Evolutionary conservation across 2,888 invertebrate genomes (phyloP).

Genomic region (Tinea pellionella): DNA sequence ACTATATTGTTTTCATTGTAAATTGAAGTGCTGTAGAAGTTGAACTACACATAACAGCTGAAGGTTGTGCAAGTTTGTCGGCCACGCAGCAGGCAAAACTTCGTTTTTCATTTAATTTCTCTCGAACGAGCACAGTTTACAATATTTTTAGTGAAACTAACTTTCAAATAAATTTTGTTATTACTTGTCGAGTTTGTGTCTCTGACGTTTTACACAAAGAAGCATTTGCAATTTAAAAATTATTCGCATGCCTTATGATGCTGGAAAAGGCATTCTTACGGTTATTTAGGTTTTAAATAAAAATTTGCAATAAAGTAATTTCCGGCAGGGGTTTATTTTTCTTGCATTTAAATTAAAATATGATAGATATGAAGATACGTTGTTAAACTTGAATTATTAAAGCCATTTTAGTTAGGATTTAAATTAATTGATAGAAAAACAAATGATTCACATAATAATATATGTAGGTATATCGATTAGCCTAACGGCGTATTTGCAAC

Average conservation of each 20-base stretch:
- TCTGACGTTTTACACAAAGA: constrained; percentile 3
- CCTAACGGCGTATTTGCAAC: background rate
- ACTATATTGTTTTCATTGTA: too few species aligned
- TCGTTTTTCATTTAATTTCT: constrained; percentile 67
- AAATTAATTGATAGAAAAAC: too few species aligned
- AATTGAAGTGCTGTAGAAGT: background rate
- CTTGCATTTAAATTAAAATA: too few species aligned
- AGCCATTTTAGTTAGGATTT: too few species aligned
- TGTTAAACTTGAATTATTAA: too few species aligned
- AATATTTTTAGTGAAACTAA: constrained; percentile 59
- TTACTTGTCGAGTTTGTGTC: constrained; percentile 9
- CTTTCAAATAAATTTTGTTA: constrained; percentile 29
- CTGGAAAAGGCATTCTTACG: background rate
- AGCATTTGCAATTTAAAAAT: background rate
- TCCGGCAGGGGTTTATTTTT: too few species aligned
- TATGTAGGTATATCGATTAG: too few species aligned
- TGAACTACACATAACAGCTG: constrained; percentile 23
- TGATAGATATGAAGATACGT: too few species aligned
- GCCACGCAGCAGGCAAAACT: constrained; percentile 51
- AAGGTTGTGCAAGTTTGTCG: constrained; percentile 63
- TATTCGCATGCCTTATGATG: background rate
- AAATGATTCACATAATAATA: too few species aligned
- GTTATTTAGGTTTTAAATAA: background rate
- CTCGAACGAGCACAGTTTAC: constrained; percentile 64
- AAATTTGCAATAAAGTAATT: background rate